Evolutionary conservation across 2,797 vertebrate species (phyloP), one percentile per base, ranked within the genome.

Genomic region (Crypturellus tataupa): DNA sequence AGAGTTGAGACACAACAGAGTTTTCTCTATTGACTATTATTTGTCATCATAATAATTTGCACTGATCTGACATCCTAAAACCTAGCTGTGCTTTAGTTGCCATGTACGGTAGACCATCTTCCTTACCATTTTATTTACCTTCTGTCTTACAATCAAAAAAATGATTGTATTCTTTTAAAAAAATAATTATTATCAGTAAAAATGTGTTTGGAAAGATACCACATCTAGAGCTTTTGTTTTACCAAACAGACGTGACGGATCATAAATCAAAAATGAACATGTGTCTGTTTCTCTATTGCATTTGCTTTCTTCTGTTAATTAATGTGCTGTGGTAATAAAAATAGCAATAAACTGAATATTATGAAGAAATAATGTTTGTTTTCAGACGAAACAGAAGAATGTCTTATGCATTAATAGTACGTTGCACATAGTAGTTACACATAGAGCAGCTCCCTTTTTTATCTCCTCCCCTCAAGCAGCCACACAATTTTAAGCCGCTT

Each of bases 401-500:
- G 24, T 42, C 69, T 65, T 63, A 49, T 8, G 29, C 2, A 56
- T 58, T 72, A 81, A 55, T 8, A 80, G 7, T 17, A 73, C 8
- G 71, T 60, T 51, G 25, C 78, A 17, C 14, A 60, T 25, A 27
- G 31, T 39, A 39, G 10, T 59, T 29, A 71, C 1, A 27, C 20
- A 65, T 35, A 58, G 46, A 31, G 40, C 18, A 42, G 29, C 37
- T 85, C 29, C 37, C 24, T 53, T 94, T 86, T 86, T 88, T 51
- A 44, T n/a, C 33, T 35, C 17, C 20, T 64, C 17, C 29, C 17
- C 42, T 31, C 63, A 13, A 77, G 53, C 47, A 93, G 23, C 58
- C 17, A 35, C 53, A 56, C 64, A 81, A 53, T 35, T 42, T 82
- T 77, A 73, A 47, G 82, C 27, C 69, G 70, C 97, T 96, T 97